Base-by-base conservation (phyloP, 2,888 invertebrate genomes). In the Eupithecia insigniata region DNA sequence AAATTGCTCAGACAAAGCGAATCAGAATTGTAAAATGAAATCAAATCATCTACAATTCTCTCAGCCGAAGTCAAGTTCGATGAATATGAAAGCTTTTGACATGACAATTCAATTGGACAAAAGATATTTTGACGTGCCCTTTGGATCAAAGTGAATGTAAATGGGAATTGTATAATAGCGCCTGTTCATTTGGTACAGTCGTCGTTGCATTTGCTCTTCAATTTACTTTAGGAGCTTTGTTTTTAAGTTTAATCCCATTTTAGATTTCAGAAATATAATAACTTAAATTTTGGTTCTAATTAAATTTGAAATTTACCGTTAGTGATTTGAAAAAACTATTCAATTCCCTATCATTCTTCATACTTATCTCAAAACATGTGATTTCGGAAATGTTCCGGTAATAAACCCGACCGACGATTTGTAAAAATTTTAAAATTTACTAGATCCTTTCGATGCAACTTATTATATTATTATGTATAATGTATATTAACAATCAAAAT, bases 1-100 rank as follows among this genome's bases (percentile, higher is more conserved):
- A 32, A 55, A 62, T 62, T 30, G 60, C 30, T 62, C 61, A 62
- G 12, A 62, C 67, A 71, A 67, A 71, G 55, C 26, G 39, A 69
- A 71, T 71, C 51, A 26, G 36, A 69, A 64, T 62, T 67, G 46
- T 46, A 8, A 66, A 66, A 69, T 69, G 55, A 71, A 60, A 64
- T 43, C 22, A 61, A 61, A 72, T 58, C 34, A 69, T 61, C 55
- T 43, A 64, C 12, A 67, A 73, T 73, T 73, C 73, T 39, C 43
- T 70, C 36, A 43, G 32, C 30, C 26, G 69, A 55, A 55, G 55
- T 67, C 39, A 34, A 69, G 67, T 65, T 36, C 62, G 46, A 71
- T 46, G 51, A 39, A 58, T 64, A 62, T 70, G 58, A 70, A 69
- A 61, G 60, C 16, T 46, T 39, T 60, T 55, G 65, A 65, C 65